These are phyloP conservation scores for Nansenia antarctica DNA, from an alignment of 2,113 vertebrate genomes.

Conservation along the genomic window DNA sequence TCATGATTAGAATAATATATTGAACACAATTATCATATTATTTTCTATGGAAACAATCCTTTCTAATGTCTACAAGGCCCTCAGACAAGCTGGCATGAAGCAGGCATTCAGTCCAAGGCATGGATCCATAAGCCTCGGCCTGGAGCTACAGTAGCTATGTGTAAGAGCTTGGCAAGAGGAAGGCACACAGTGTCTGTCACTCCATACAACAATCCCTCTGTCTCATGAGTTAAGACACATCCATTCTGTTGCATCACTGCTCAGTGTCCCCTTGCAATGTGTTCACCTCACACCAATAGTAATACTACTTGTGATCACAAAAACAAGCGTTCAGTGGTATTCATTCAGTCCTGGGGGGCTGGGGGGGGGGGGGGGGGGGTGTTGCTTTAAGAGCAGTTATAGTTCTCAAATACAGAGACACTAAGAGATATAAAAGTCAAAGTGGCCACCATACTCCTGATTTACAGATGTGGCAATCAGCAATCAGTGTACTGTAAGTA, in stretches of 20 bases:
- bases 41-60: conserved; percentile 40
- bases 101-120: conserved; percentile 61
- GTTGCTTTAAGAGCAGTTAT: too few relatives aligned
- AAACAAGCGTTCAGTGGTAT: not conserved
- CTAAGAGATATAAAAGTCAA: not conserved
- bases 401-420: not conserved
- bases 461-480: not conserved
- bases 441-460: not conserved
- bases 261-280: conserved; percentile 41
- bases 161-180: conserved; percentile 67
- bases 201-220: conserved; percentile 55
- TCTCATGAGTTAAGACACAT: conserved; percentile 43
- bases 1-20: conserved; percentile 40
- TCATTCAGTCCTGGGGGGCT: too few relatives aligned
- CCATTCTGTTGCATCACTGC: conserved; percentile 46
- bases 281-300: conserved; percentile 19
- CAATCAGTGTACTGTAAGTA: not conserved
- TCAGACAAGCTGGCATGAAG: conserved; percentile 62
- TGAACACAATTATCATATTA: conserved; percentile 35
- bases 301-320: not conserved
- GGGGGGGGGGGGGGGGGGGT: too few relatives aligned
- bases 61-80: conserved; percentile 45
- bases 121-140: conserved; percentile 58
- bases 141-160: conserved; percentile 71
- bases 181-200: conserved; percentile 50